Evolutionary conservation across 2,888 invertebrate species (phyloP).

Genomic region (Troilus luridus): DNA sequence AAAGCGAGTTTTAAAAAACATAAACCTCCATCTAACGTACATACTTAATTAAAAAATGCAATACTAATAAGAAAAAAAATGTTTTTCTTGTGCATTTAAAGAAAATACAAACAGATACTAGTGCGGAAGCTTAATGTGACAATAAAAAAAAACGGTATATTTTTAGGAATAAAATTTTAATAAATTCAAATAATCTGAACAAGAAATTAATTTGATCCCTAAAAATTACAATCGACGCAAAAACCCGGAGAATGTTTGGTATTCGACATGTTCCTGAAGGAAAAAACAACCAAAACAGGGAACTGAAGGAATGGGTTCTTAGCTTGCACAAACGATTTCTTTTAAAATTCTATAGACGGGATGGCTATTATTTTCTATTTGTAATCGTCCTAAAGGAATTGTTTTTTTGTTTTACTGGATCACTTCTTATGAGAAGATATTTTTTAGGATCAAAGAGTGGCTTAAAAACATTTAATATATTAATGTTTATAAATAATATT

Average conservation of each 20-base stretch:
- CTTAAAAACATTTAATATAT: background rate
- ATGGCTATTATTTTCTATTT: slow-evolving; percentile 1
- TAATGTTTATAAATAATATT: background rate
- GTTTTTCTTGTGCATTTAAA: background rate
- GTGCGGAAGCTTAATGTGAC: background rate
- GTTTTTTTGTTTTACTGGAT: background rate
- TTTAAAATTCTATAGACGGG: background rate
- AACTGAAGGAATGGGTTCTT: background rate
- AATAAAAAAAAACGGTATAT: background rate
- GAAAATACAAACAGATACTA: background rate
- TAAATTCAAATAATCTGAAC: background rate
- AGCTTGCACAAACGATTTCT: slow-evolving; percentile 24
- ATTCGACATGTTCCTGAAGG: background rate
- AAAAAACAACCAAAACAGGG: background rate
- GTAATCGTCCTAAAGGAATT: background rate
- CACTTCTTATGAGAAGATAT: background rate
- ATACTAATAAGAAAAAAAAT: background rate
- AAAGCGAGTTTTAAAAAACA: background rate
- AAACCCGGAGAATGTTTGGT: slow-evolving; percentile 14
- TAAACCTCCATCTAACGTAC: background rate
- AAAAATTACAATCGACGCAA: background rate
- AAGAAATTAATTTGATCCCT: background rate
- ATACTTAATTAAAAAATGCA: background rate
- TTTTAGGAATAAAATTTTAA: background rate
- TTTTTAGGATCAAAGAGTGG: background rate